phyloP scores from a whole-genome alignment of 2,797 vertebrate genomes.

The Gallirallus australis region DNA sequence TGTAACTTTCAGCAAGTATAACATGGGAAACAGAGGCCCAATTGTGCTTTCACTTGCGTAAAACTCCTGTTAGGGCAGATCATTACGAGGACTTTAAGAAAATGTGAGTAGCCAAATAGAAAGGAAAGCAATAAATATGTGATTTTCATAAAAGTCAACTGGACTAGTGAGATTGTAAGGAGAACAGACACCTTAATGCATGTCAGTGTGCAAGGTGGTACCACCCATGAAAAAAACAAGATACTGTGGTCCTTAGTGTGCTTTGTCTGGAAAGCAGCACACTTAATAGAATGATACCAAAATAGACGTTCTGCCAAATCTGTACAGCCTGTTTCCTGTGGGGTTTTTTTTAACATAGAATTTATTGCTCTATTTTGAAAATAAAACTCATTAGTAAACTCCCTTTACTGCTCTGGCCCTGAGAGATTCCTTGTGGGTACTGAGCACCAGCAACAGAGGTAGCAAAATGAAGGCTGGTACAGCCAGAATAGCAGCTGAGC shows the following conservation, averaged over 20 bases:
- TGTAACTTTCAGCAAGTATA: slow-evolving; percentile 8
- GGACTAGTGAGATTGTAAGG: neutral
- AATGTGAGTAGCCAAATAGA: neutral
- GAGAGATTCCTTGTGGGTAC: neutral
- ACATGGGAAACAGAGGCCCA: neutral
- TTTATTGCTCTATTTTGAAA: slow-evolving; percentile 27
- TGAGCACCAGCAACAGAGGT: neutral
- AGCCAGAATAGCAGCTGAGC: neutral
- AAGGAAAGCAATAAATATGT: neutral
- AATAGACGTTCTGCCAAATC: slow-evolving; percentile 45
- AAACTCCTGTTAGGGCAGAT: neutral
- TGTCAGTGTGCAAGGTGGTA: slow-evolving; percentile 2
- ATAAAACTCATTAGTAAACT: neutral
- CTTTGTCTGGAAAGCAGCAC: slow-evolving; percentile 9
- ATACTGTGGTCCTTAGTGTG: neutral
- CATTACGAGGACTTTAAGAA: neutral
- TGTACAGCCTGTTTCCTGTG: slow-evolving; percentile 20
- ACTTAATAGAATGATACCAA: slow-evolving; percentile 9
- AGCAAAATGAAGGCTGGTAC: neutral
- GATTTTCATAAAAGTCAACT: neutral
- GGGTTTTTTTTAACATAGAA: neutral
- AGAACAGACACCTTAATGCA: neutral
- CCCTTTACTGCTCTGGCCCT: neutral
- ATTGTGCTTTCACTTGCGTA: neutral
- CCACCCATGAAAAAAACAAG: neutral